Evolutionary conservation across 2,113 vertebrate genomes (phyloP), one percentile per base, ranked within the genome.

Genomic region (Sigmodon hispidus): DNA sequence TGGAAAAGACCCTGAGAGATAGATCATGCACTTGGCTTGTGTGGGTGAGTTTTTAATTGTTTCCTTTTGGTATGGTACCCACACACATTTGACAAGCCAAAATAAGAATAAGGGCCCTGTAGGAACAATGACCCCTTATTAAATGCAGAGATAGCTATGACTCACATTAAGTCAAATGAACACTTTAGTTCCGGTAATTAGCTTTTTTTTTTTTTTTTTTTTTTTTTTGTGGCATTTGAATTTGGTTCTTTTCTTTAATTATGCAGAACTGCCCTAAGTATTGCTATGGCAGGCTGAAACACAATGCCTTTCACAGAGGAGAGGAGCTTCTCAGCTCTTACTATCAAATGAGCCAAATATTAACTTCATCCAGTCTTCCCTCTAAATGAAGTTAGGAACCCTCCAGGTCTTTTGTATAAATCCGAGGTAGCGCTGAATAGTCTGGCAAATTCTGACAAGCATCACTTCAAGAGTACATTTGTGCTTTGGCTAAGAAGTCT

Each of bases 361-460:
- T 73, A 57, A 65, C 91, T 95, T 94, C 90, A 84, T 87, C 65
- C 84, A 22, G 36, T 34, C 69, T 88, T 79, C 55, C 59, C 65
- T 89, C 75, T 87, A 84, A 93, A 57, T 29, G 65, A 29, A 61
- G 92, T 90, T 16, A 84, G 76, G 70, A 72, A 77, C 43, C 87
- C 79, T 84, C 67, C 13, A 36, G 92, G 83, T 15, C 90, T 90
- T 80, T 94, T 96, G 92, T 92, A 77, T 81, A 61, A 91, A 88
- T 73, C 93, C 91, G 88, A 81, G 95, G 72, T 90, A 50, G 69
- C 89, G 73, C 91, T 86, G 86, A 77, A 50, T 1, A 59, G 63
- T 57, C 91, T 72, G 75, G 93, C 86, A 65, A 48, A 94, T 94
- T 92, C 83, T 91, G 65, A 96, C 95, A 96, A 85, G 80, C 73